Evolutionary conservation across 2,888 invertebrate species (phyloP).

Genomic region (Gandaritis pyraliata): DNA sequence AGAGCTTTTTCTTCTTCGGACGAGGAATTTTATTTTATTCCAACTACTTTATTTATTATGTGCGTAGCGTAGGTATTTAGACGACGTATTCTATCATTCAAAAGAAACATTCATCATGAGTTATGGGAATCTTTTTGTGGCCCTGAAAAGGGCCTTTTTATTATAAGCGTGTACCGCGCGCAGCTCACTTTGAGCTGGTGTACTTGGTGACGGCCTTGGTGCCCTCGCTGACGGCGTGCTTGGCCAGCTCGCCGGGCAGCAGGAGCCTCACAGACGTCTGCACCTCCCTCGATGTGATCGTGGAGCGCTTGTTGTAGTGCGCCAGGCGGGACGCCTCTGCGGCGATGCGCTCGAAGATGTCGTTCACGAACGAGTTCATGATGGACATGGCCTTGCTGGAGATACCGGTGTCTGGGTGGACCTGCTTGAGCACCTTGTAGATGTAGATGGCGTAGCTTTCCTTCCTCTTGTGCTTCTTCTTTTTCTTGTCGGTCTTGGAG

Average conservation of each 20-base stretch:
- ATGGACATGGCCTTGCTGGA: slow-evolving; percentile 27
- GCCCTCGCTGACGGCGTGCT: too few species aligned
- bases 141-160: slow-evolving; percentile 23
- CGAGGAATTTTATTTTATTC: too few species aligned
- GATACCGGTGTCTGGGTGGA: slow-evolving; percentile 44
- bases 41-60: too few species aligned
- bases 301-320: slow-evolving; percentile 95
- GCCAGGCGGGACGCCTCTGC: slow-evolving; percentile 88
- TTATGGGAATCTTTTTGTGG: background rate
- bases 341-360: slow-evolving; percentile 84
- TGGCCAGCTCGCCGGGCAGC: too few species aligned
- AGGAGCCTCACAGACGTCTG: too few species aligned
- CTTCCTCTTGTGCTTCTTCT: slow-evolving; percentile 73
- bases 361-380: slow-evolving; percentile 28
- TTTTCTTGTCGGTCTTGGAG: slow-evolving; percentile 77
- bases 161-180: slow-evolving; percentile 45
- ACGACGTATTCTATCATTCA: too few species aligned
- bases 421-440: slow-evolving; percentile 87
- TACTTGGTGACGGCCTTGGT: too few species aligned
- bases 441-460: slow-evolving; percentile 59
- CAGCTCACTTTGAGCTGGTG: background rate
- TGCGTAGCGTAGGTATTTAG: too few species aligned
- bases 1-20: too few species aligned
- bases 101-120: too few species aligned
- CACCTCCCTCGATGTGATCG: background rate